A percentile compares a stretch with the other conserved stretches of the same genome.
These are phyloP conservation scores for Danio rerio DNA, from an alignment of 2,113 vertebrate species.

Conservation along the genomic window GRCz12tu NC_133200.1:10647501-10648000, in stretches of 20 bases:
- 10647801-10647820: conserved; percentile 43
- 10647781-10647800: conserved; percentile 18
- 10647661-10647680: no score
- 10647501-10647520: no score
- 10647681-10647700: no score
- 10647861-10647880: conserved; percentile 38
- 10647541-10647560: no score
- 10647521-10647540: no score
- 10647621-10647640: no score
- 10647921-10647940: conserved; percentile 38
- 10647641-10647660: no score
- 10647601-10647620: no score
- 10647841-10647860: conserved; percentile 20
- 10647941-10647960: conserved; percentile 39
- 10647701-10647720: not conserved
- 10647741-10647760: not conserved
- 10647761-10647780: not conserved
- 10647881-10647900: conserved; percentile 48
- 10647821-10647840: conserved; percentile 21
- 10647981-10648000: conserved; percentile 51
- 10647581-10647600: no score
- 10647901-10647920: conserved; percentile 48
- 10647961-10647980: conserved; percentile 13
- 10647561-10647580: no score
- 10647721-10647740: not conserved